These are phyloP conservation scores for Arbacia lixula DNA, from an alignment of 53 echinoderm and acorn worm genomes.

Conservation along the genomic window DNA sequence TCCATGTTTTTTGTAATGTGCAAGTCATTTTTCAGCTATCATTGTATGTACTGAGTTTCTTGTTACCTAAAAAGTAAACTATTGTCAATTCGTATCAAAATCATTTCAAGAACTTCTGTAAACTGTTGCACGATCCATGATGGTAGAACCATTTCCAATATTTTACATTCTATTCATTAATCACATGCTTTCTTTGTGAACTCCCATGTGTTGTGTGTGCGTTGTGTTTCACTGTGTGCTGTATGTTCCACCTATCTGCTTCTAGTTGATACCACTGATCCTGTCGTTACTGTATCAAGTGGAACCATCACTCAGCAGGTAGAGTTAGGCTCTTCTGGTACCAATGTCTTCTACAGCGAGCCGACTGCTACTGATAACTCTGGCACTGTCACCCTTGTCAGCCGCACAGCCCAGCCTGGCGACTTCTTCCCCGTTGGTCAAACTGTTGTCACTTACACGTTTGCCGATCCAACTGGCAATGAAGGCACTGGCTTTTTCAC, in stretches of 20 bases:
- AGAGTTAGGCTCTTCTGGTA: neutral
- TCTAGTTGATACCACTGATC: constrained; percentile 17
- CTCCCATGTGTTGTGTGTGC: too few species aligned
- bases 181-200: too few species aligned
- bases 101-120: too few species aligned
- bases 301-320: neutral
- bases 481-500: neutral
- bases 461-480: constrained; percentile 21
- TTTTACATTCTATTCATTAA: too few species aligned
- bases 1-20: too few species aligned
- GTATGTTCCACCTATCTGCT: neutral
- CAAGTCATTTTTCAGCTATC: too few species aligned
- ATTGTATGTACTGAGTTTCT: too few species aligned
- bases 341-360: neutral
- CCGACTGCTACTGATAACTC: constrained; percentile 23
- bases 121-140: too few species aligned
- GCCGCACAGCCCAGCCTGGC: constrained; percentile 16
- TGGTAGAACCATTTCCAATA: too few species aligned
- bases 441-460: constrained; percentile 6
- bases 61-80: too few species aligned
- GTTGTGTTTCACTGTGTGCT: neutral
- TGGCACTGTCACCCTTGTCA: neutral
- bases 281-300: neutral
- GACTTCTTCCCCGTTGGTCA: constrained; percentile 18
- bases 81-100: too few species aligned